phyloP scores from a whole-genome alignment of 1,140 invertebrate species.

The Trichonephila inaurata region DNA sequence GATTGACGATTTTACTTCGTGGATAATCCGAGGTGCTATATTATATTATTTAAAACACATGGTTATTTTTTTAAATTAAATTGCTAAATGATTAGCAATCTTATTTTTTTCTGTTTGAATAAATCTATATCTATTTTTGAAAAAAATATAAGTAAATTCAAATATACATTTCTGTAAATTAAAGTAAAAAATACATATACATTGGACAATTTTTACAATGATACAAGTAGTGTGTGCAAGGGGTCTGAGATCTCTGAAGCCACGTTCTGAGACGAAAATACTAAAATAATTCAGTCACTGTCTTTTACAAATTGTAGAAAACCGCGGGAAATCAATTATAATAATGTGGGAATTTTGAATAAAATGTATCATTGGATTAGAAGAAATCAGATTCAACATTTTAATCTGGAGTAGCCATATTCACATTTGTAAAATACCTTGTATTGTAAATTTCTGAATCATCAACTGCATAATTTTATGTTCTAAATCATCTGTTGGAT shows the following conservation, averaged over 20 bases:
- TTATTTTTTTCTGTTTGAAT: conserved; percentile 36
- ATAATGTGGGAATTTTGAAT: no score
- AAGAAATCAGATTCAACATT: no score
- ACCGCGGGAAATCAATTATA: no score
- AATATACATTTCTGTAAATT: conserved; percentile 51
- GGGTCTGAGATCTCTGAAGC: conserved; percentile 43
- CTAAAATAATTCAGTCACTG: not conserved
- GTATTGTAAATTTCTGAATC: no score
- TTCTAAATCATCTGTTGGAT: no score
- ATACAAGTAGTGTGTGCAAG: conserved; percentile 67
- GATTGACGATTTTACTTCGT: not conserved
- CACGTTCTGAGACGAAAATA: not conserved
- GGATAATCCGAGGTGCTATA: not conserved
- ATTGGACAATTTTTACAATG: conserved; percentile 64
- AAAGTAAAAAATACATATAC: conserved; percentile 71
- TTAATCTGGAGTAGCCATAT: no score
- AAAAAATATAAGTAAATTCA: conserved; percentile 61
- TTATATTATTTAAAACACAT: not conserved
- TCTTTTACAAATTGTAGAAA: not conserved
- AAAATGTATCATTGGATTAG: no score
- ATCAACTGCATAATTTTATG: no score
- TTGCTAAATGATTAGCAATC: not conserved
- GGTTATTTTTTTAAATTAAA: not conserved
- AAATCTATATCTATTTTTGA: conserved; percentile 43
- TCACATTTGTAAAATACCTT: no score